Conservation (phyloP, 2,113 vertebrate species). For the Boulengeromyrus knoepffleri region DNA sequence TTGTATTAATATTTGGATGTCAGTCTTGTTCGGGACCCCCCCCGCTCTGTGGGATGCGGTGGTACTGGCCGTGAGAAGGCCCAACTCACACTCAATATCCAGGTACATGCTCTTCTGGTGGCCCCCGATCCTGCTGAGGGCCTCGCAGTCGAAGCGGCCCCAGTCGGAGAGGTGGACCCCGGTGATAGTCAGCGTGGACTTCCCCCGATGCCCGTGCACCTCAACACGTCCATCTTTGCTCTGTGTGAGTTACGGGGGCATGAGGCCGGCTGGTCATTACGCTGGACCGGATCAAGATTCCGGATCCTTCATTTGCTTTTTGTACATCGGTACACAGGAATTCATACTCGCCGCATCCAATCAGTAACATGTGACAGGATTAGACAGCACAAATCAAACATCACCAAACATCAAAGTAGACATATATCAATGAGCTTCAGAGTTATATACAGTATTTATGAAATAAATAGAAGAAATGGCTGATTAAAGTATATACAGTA, state of each 20-base stretch:
- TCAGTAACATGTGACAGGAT: not conserved
- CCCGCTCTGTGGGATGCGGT: not conserved
- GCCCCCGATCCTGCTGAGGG: conserved; percentile 89
- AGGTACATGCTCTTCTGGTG: conserved; percentile 98
- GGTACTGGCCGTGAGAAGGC: not conserved
- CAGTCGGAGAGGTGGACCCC: conserved; percentile 78
- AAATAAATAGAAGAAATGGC: not conserved
- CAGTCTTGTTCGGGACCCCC: not conserved
- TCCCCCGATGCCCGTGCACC: conserved; percentile 78
- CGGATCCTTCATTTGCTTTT: not conserved
- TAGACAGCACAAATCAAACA: not conserved
- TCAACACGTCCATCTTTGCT: conserved; percentile 85
- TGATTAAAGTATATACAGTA: not conserved
- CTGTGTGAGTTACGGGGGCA: conserved; percentile 52
- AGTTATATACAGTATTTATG: not conserved
- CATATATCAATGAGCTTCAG: not conserved
- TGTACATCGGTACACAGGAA: not conserved
- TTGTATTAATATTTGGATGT: not conserved
- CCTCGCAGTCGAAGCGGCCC: conserved; percentile 94
- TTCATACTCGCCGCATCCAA: not conserved
- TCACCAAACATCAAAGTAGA: not conserved
- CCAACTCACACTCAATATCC: conserved; percentile 88
- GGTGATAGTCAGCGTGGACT: conserved; percentile 81
- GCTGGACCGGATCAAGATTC: not conserved
- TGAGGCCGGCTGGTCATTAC: not conserved